Base-by-base conservation (phyloP, 2,113 vertebrate species). In the Spheniscus mendiculus region DNA sequence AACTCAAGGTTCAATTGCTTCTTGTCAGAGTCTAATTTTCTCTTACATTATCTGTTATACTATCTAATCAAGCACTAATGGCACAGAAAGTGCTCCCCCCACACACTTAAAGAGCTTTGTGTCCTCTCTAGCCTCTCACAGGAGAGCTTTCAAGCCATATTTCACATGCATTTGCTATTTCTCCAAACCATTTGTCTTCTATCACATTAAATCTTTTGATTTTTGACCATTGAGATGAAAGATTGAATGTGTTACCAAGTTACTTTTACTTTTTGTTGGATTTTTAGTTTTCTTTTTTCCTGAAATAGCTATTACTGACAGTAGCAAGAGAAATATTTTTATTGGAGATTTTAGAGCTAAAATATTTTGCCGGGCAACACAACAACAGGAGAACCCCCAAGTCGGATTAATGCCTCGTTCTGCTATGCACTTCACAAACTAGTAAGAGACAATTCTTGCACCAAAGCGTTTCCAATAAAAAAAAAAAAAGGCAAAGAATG, bases 11-110 rank as follows among this genome's bases (percentile, higher is more conserved):
- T 97, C 93, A 96, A 96, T 91, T 94, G 94, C 91, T 96, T 92
- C 96, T 97, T 96, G 77, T 77, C 89, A 23, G 29, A 92, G 83
- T 91, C 96, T 96, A 96, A 98, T 97, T 96, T 91, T 87, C 76
- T 93, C 83, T 97, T 81, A 65, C 80, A 92, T 97, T 97, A 94
- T 97, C 92, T 94, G 73, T 91, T 95, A 62, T 86, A 85, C 72
- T 97, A 87, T 90, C 94, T 97, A 97, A 87, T 98, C 96, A 97
- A 95, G 85, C 10, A 44, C 79, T 97, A 97, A 97, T 95, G 96
- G 89, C 74, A 93, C 18, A 83, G 81, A 82, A 97, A 97, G 93
- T 94, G 27, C 76, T 97, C 88, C 86, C 82, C 74, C 27, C 76
- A 20, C 70, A 82, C 90, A 89, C 95, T 98, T 98, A 70, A 55